phyloP scores from a whole-genome alignment of 2,888 invertebrate genomes.

The Drosophila tripunctata region DNA sequence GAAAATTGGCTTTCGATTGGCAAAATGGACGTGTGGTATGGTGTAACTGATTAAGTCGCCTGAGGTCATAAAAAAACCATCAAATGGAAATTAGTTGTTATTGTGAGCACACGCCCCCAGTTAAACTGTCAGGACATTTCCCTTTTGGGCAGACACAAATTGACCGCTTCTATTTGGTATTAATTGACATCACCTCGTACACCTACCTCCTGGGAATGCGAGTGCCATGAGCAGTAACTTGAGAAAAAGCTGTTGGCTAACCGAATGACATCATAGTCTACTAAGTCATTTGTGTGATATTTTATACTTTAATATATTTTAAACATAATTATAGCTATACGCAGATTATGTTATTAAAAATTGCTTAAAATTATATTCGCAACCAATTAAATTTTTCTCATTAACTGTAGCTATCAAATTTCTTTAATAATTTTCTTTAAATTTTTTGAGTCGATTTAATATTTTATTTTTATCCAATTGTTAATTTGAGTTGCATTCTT shows the following conservation, averaged over 20 bases:
- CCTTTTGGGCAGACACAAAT: slow-evolving; percentile 20
- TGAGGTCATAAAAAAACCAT: slow-evolving; percentile 46
- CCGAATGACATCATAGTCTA: not conserved
- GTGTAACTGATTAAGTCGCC: slow-evolving; percentile 39
- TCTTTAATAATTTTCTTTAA: no score
- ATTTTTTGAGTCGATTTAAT: no score
- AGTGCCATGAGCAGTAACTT: not conserved
- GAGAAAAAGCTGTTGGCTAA: not conserved
- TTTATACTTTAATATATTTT: no score
- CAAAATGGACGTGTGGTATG: slow-evolving; percentile 19
- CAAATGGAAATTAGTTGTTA: slow-evolving; percentile 42
- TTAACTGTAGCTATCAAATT: no score
- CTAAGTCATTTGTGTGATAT: not conserved
- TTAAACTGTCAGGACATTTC: slow-evolving; percentile 22
- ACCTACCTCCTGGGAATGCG: not conserved
- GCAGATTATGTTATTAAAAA: no score
- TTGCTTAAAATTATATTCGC: no score
- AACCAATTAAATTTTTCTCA: no score
- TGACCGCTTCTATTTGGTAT: slow-evolving; percentile 28
- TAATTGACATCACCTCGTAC: slow-evolving; percentile 33
- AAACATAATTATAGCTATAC: no score
- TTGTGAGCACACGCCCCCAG: slow-evolving; percentile 6
- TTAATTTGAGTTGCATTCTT: not conserved
- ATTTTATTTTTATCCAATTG: not conserved
- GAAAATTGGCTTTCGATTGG: slow-evolving; percentile 37